Evolutionary conservation across 1,140 invertebrate species (phyloP).

Genomic region (Telenomus remus): DNA sequence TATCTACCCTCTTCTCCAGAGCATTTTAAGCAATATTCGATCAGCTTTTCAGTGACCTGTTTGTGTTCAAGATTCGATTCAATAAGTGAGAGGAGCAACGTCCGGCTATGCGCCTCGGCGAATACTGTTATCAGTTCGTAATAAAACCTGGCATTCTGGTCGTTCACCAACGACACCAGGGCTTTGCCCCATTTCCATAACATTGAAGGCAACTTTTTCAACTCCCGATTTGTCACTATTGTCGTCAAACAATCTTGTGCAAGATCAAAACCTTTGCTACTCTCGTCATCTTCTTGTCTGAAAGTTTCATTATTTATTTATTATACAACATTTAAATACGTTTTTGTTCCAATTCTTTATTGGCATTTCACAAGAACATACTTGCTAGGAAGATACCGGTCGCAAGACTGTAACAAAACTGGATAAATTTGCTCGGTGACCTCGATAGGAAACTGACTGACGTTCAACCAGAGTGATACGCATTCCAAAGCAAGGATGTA

Average conservation of each 20-base stretch:
- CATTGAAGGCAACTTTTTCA: conserved; percentile 59
- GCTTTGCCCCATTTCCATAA: conserved; percentile 68
- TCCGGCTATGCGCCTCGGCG: conserved; percentile 67
- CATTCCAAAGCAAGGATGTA: conserved; percentile 67
- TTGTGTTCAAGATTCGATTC: conserved; percentile 67
- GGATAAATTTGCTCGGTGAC: conserved; percentile 65
- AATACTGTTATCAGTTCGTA: conserved; percentile 68
- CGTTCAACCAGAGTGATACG: conserved; percentile 66
- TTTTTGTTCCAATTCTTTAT: not conserved
- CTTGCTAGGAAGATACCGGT: conserved; percentile 64
- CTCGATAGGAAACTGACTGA: conserved; percentile 64
- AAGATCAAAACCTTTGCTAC: conserved; percentile 62
- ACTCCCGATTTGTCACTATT: conserved; percentile 60
- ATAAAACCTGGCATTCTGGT: conserved; percentile 63
- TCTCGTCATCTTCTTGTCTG: conserved; percentile 48
- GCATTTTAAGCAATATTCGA: conserved; percentile 82
- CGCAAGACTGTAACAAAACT: conserved; percentile 65
- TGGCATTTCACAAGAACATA: conserved; percentile 39
- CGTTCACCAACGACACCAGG: conserved; percentile 61
- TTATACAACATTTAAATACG: too few relatives aligned
- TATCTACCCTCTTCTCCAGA: conserved; percentile 87
- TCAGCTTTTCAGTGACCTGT: conserved; percentile 72
- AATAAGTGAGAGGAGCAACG: conserved; percentile 64
- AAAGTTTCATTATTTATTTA: too few relatives aligned
- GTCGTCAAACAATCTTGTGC: conserved; percentile 67